Evolutionary conservation across 2,888 invertebrate genomes (phyloP).

Genomic region (Acanthoscelides obtectus): DNA sequence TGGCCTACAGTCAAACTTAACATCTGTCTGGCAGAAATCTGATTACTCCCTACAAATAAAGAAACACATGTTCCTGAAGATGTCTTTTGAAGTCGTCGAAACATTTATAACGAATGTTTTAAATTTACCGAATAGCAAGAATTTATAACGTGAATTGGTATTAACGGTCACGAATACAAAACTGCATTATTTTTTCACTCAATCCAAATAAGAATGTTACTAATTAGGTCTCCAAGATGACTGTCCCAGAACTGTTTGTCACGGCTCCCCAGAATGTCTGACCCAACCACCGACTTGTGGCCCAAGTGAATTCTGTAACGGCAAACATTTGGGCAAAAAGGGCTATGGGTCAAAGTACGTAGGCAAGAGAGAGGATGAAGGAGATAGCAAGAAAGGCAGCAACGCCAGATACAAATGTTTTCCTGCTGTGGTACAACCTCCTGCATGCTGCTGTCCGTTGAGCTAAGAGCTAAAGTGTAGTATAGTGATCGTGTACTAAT

Average conservation of each 20-base stretch:
- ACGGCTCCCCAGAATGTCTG: constrained; percentile 49
- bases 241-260: constrained; percentile 53
- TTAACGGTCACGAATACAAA: too few species aligned
- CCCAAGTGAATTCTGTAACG: constrained; percentile 43
- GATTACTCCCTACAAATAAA: too few species aligned
- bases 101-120: neutral
- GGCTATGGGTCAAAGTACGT: constrained; percentile 20
- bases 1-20: too few species aligned
- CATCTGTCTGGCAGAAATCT: too few species aligned
- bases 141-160: too few species aligned
- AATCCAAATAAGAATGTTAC: too few species aligned
- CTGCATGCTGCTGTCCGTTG: constrained; percentile 16
- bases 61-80: too few species aligned
- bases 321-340: constrained; percentile 39
- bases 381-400: constrained; percentile 8
- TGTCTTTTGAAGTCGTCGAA: neutral
- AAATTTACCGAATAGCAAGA: too few species aligned
- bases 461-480: neutral
- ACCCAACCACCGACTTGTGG: constrained; percentile 51
- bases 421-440: constrained; percentile 25
- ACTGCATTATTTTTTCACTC: too few species aligned
- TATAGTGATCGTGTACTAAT: neutral
- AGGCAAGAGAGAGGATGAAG: constrained; percentile 8
- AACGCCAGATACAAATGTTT: constrained; percentile 28
- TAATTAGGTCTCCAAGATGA: constrained; percentile 53